These are phyloP conservation scores for Bursaphelenchus okinawaensis DNA, from an alignment of 2,888 invertebrate genomes.

Conservation along the genomic window DNA sequence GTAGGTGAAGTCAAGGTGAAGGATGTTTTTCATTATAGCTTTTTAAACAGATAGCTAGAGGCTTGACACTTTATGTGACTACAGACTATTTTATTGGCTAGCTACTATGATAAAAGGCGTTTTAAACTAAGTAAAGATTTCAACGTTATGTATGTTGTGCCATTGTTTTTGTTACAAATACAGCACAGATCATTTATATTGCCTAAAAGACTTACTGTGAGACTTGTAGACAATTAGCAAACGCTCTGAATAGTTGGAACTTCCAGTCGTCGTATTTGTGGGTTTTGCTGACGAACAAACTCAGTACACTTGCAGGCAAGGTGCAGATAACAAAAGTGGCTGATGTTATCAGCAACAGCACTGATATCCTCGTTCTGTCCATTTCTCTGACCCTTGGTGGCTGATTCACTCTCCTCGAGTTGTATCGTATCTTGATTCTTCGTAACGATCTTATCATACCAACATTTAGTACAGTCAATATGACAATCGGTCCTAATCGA, in stretches of 20 bases:
- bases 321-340: slow-evolving; percentile 61
- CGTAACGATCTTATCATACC: slow-evolving; percentile 43
- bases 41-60: slow-evolving; percentile 58
- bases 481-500: slow-evolving; percentile 46
- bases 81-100: too few relatives aligned
- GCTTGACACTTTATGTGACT: too few relatives aligned
- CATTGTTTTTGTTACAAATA: too few relatives aligned
- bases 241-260: slow-evolving; percentile 61
- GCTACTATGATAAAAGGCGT: too few relatives aligned
- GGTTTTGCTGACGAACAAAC: slow-evolving; percentile 56
- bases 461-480: slow-evolving; percentile 44
- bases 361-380: slow-evolving; percentile 56
- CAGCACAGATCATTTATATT: too few relatives aligned
- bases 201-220: slow-evolving; percentile 58
- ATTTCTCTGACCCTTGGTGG: background rate
- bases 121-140: too few relatives aligned
- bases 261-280: slow-evolving; percentile 32
- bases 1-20: too few relatives aligned
- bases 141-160: too few relatives aligned
- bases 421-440: slow-evolving; percentile 16
- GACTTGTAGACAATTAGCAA: slow-evolving; percentile 61
- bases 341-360: slow-evolving; percentile 60
- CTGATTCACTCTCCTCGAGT: slow-evolving; percentile 15
- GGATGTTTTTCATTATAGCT: too few relatives aligned
- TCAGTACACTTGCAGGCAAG: slow-evolving; percentile 60